A percentile compares a stretch with the other conserved stretches of the same genome.
These are phyloP conservation scores for Chiloscyllium plagiosum DNA, from an alignment of 2,113 vertebrate species.

Conservation along the genomic window DNA sequence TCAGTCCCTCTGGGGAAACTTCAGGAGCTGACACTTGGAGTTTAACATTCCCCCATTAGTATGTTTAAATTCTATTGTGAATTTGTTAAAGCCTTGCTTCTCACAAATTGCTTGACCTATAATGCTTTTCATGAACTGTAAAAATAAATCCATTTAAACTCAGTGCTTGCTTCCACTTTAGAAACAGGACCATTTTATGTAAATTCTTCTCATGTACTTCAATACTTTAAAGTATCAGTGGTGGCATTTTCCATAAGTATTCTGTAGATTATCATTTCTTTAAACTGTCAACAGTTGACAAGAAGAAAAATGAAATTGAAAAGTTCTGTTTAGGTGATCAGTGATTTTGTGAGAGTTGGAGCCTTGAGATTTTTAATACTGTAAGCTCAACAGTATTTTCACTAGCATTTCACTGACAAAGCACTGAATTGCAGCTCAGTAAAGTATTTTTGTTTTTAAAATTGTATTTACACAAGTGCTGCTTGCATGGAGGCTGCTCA, in stretches of 20 bases:
- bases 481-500: neutral
- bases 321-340: neutral
- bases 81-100: neutral
- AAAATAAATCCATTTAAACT: neutral
- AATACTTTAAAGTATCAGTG: neutral
- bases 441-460: neutral
- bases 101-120: neutral
- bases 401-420: neutral
- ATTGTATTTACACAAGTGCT: slow-evolving; percentile 3
- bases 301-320: neutral
- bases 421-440: neutral
- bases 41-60: neutral
- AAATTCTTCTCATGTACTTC: neutral
- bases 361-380: neutral
- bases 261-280: neutral
- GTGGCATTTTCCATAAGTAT: slow-evolving; percentile 1
- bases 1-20: neutral
- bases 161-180: slow-evolving; percentile 7
- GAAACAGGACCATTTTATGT: neutral
- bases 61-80: neutral
- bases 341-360: neutral
- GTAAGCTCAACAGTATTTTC: neutral
- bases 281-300: neutral
- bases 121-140: neutral
- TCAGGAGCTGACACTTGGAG: neutral